Evolutionary conservation across 2,113 vertebrate genomes (phyloP), one percentile per base, ranked within the genome.

Genomic region (Holacanthus passer): DNA sequence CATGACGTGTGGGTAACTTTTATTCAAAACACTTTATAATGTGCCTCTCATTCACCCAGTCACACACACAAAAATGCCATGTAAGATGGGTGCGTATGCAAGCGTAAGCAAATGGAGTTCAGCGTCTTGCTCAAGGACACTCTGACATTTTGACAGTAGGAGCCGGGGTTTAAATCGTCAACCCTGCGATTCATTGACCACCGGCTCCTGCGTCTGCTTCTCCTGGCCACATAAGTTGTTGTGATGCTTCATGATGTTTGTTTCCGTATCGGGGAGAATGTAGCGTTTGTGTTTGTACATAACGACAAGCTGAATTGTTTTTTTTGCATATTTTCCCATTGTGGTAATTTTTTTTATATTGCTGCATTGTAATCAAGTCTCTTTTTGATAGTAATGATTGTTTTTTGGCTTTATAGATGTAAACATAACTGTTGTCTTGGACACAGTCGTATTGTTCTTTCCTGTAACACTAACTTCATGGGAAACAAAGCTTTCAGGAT

Each of bases 261-360:
- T 79, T 77, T 74, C 13, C 50, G 65, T 11, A 37, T 29, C 59
- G 50, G 45, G 11, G 53, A 35, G n/a, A 48, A 58, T 62, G 37
- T 47, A 27, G 31, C 20, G 52, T 66, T 72, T 73, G 31, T 56
- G 41, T 77, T 72, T 66, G 39, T 71, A n/a, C 41, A 35, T 59
- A 24, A 66, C 66, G 55, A 32, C n/a, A 47, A 14, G 29, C 73
- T 14, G 35, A 29, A 24, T 52, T 29, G 4, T 45, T n/a, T 2
- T 50, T 69, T 53, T 56, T 73, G 48, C 37, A 55, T 41, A 50
- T 71, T 73, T 78, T 73, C 62, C 67, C n/a, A 3, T 53, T 73
- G 52, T 59, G 75, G 50, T 56, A 48, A 43, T 56, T 29, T 76
- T 47, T 58, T 48, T 77, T 4, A 41, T 63, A 31, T 56, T 16